A percentile compares a stretch with the other conserved stretches of the same genome.
These are phyloP conservation scores for Rhynchophorus ferrugineus DNA, from an alignment of 1,140 invertebrate genomes.

Conservation along the genomic window DNA sequence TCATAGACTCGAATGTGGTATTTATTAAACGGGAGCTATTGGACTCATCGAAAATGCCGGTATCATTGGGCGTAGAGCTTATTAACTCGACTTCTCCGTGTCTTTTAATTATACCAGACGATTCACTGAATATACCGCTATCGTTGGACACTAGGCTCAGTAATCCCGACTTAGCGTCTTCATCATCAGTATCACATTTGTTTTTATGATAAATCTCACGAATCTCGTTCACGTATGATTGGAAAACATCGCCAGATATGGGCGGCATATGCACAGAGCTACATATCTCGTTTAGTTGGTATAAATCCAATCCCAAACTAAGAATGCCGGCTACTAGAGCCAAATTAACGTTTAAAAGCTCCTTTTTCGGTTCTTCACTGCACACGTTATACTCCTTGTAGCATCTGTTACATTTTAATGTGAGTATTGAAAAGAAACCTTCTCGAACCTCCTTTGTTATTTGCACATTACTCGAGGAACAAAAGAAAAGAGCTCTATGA, in stretches of 20 bases:
- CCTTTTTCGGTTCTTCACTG: conserved; percentile 23
- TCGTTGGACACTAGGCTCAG: conserved; percentile 7
- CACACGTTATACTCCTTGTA: conserved; percentile 15
- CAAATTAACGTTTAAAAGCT: conserved; percentile 23
- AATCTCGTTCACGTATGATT: conserved; percentile 20
- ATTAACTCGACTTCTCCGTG: too few species aligned
- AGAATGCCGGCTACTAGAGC: conserved; percentile 24
- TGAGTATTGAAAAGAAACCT: conserved; percentile 23
- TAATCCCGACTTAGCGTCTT: conserved; percentile 4
- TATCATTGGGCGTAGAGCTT: conserved; percentile 10
- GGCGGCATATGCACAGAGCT: conserved; percentile 21
- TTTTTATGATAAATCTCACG: conserved; percentile 16
- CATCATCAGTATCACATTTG: not conserved
- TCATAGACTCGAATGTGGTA: not conserved
- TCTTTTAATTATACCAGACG: too few species aligned
- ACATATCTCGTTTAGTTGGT: conserved; percentile 24
- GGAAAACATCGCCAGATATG: conserved; percentile 16
- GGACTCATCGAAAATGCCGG: not conserved
- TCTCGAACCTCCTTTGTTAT: conserved; percentile 24
- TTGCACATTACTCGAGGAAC: conserved; percentile 13
- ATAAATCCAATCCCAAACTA: conserved; percentile 21
- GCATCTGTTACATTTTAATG: conserved; percentile 18
- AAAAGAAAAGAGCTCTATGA: conserved; percentile 19
- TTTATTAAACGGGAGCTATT: not conserved
- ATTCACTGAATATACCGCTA: not conserved